A percentile compares a stretch with the other conserved stretches of the same genome.
Evolutionary conservation across 1,140 invertebrate species (phyloP).

Genomic region (Bombyx mori): DNA sequence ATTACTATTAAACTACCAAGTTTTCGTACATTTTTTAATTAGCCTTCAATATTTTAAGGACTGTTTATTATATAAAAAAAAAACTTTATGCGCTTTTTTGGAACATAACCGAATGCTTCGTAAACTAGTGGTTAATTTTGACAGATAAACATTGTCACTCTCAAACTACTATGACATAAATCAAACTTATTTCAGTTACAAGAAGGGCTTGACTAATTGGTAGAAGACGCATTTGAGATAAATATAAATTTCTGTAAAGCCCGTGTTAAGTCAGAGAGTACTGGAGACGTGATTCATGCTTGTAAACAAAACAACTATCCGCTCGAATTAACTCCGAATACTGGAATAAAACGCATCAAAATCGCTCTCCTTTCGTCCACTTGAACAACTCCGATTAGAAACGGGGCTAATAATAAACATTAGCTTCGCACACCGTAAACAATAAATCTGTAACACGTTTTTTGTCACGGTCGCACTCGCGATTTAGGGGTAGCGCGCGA

Average conservation of each 20-base stretch:
- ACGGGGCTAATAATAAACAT: slow-evolving; percentile 37
- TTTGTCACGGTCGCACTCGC: slow-evolving; percentile 34
- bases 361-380: slow-evolving; percentile 40
- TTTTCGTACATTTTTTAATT: too few relatives aligned
- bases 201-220: slow-evolving; percentile 6
- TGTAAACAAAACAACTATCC: slow-evolving; percentile 46
- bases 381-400: slow-evolving; percentile 35
- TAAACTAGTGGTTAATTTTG: too few relatives aligned
- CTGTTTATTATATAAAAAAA: too few relatives aligned
- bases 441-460: slow-evolving; percentile 38
- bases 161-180: too few relatives aligned
- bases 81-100: too few relatives aligned
- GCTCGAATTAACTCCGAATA: slow-evolving; percentile 45
- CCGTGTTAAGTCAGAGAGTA: slow-evolving; percentile 28
- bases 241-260: slow-evolving; percentile 17
- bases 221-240: slow-evolving; percentile 10
- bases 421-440: slow-evolving; percentile 42
- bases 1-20: too few relatives aligned
- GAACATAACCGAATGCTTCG: too few relatives aligned
- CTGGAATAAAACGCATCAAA: slow-evolving; percentile 48
- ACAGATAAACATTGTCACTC: too few relatives aligned
- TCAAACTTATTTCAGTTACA: slow-evolving; percentile 1
- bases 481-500: slow-evolving; percentile 17
- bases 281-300: slow-evolving; percentile 45
- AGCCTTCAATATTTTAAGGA: too few relatives aligned